Evolutionary conservation across 2,888 invertebrate species (phyloP), one percentile per base, ranked within the genome.

Genomic region (Dryobotodes eremita): DNA sequence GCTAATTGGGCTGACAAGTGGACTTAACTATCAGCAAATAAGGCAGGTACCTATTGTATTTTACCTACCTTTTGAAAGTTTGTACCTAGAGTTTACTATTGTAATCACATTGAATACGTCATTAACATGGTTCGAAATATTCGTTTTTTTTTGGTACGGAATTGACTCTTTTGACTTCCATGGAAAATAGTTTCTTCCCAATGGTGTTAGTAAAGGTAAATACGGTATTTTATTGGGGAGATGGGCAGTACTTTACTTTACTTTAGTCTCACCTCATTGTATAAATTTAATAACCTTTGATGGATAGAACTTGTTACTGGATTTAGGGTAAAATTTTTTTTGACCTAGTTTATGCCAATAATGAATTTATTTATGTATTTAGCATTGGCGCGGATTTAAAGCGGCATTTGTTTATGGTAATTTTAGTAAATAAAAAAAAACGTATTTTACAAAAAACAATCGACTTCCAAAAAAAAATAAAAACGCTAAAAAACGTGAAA

Each of bases 1-100:
- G 64, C 66, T 80, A 88, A 84, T 75, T 84, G 72, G 85, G 59
- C 65, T 36, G 80, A 66, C 75, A 79, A 77, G 75, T n/a, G 64
- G 76, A 71, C 64, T 83, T 50, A 78, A 77, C 66, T 71, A 83
- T 83, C 68, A 53, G 71, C 53, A 82, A 76, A 78, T 65, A 74
- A 57, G 26, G 61, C 36, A 46, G 23, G 20, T 64, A 69, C 55
- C 42, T 71, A 53, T 73, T 86, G 68, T 57, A 65, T 77, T 78
- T 59, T 23, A 75, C 26, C n/a, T n/a, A n/a, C n/a, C n/a, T n/a
- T n/a, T n/a, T n/a, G 10, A 11, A 69, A 31, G 31, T 23, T 50
- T 31, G 2, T n/a, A 57, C 17, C 17, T 36, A n/a, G 5, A 50
- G 26, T 23, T 46, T 71, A 68, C 26, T 26, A 42, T 2, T 20